Percentiles rank a stretch among this genome's conserved stretches.
These are phyloP conservation scores for Netelia inedita DNA, from an alignment of 2,888 invertebrate genomes.

Conservation along the genomic window DNA sequence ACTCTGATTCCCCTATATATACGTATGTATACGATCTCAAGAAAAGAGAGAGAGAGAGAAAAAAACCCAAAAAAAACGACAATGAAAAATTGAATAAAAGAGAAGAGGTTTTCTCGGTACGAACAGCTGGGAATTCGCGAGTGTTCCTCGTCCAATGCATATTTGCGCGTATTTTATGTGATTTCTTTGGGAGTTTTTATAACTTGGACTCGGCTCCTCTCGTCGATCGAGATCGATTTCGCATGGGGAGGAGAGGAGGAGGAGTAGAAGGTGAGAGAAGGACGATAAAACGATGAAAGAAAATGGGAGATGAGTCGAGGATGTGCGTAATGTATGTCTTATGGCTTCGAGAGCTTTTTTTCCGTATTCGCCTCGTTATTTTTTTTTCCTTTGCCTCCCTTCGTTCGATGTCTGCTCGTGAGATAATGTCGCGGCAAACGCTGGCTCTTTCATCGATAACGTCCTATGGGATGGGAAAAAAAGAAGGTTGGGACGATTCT, in stretches of 20 bases:
- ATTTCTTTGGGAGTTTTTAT: slow-evolving; percentile 16
- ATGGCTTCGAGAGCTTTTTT: slow-evolving; percentile 34
- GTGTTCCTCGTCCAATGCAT: slow-evolving; percentile 5
- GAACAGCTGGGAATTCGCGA: slow-evolving; percentile 43
- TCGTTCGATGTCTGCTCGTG: slow-evolving; percentile 27
- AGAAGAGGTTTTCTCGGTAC: not conserved
- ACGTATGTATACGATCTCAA: not conserved
- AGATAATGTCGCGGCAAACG: slow-evolving; percentile 43
- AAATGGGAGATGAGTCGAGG: not conserved
- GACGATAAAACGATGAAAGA: not conserved
- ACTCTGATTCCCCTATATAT: not conserved
- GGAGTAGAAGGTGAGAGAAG: not conserved
- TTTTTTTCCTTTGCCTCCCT: slow-evolving; percentile 26
- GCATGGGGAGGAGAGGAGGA: slow-evolving; percentile 3
- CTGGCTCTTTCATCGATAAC: slow-evolving; percentile 56
- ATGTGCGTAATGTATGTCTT: slow-evolving; percentile 3
- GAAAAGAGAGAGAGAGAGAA: too few species aligned
- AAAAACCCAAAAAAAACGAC: not conserved
- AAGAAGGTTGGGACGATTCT: slow-evolving; percentile 37
- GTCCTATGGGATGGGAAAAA: slow-evolving; percentile 19
- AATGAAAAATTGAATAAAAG: slow-evolving; percentile 27
- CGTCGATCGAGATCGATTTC: not conserved
- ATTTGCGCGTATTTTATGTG: slow-evolving; percentile 6
- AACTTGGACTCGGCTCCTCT: slow-evolving; percentile 24
- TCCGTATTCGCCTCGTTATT: slow-evolving; percentile 47